phyloP scores from a whole-genome alignment of 2,113 vertebrate species.

The Ceratotherium simum region DNA sequence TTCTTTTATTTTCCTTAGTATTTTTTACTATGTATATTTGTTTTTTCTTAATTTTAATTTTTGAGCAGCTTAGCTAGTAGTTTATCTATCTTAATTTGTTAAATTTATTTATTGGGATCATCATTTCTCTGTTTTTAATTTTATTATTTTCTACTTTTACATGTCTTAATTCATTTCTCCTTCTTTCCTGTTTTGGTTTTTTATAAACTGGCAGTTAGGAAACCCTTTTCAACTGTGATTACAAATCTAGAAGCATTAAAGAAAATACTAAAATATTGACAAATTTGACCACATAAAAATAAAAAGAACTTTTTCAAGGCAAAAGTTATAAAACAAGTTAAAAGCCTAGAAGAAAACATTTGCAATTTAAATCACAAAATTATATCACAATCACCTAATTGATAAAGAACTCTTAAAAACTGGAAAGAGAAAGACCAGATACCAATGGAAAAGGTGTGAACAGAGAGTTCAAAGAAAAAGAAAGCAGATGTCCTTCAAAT shows the following conservation, averaged over 20 bases:
- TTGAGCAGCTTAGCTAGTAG: not conserved
- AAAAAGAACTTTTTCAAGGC: not conserved
- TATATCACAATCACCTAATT: not conserved
- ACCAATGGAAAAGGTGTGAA: not conserved
- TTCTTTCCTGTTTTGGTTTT: not conserved
- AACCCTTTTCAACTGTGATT: not conserved
- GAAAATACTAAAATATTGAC: not conserved
- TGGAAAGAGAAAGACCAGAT: not conserved
- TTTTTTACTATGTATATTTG: not conserved
- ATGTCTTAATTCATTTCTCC: not conserved
- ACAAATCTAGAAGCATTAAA: not conserved
- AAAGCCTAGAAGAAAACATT: not conserved
- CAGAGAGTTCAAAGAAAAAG: not conserved
- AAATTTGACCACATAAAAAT: not conserved
- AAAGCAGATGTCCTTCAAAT: not conserved
- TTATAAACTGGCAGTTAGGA: not conserved
- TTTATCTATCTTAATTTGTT: not conserved
- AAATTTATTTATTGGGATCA: not conserved
- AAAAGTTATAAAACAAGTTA: not conserved
- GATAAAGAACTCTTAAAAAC: not conserved
- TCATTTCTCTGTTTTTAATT: constrained; percentile 4
- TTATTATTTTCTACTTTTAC: constrained; percentile 25
- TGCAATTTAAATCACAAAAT: not conserved
- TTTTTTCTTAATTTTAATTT: not conserved
- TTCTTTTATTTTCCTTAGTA: constrained; percentile 20